A percentile compares a stretch with the other conserved stretches of the same genome.
Conservation (phyloP, 1,140 invertebrate species). For the Drosophila lacteicornis region DNA sequence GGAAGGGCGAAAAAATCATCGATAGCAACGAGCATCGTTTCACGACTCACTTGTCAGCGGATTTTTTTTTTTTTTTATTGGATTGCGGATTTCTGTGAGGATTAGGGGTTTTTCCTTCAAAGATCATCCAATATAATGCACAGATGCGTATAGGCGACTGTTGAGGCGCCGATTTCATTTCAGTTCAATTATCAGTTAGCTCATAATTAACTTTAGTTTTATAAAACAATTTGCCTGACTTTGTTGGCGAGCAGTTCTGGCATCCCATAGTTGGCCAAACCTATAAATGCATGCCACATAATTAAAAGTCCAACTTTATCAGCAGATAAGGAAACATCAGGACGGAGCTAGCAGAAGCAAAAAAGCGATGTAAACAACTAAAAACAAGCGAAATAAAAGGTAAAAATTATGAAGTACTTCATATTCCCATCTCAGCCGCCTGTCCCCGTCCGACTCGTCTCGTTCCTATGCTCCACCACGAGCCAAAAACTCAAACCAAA, state of each 20-base stretch:
- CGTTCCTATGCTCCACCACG: neutral
- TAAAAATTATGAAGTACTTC: slow-evolving; percentile 79
- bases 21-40: slow-evolving; percentile 59
- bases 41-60: slow-evolving; percentile 65
- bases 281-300: slow-evolving; percentile 63
- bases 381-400: slow-evolving; percentile 77
- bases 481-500: slow-evolving; percentile 65
- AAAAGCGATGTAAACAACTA: slow-evolving; percentile 61
- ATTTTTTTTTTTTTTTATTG: slow-evolving; percentile 36
- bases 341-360: slow-evolving; percentile 16
- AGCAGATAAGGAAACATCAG: slow-evolving; percentile 43
- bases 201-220: slow-evolving; percentile 16
- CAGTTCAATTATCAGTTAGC: slow-evolving; percentile 1
- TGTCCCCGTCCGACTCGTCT: neutral
- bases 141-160: neutral
- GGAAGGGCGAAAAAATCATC: slow-evolving; percentile 35
- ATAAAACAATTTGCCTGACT: slow-evolving; percentile 31
- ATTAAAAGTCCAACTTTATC: slow-evolving; percentile 79
- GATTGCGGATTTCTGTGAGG: slow-evolving; percentile 31
- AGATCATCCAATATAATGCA: slow-evolving; percentile 5
- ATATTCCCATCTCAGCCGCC: slow-evolving; percentile 46
- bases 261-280: slow-evolving; percentile 42
- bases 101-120: neutral
- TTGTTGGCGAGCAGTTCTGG: slow-evolving; percentile 7
- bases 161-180: neutral